phyloP scores from a whole-genome alignment of 2,888 invertebrate species.

The Synanthedon andrenaeformis region DNA sequence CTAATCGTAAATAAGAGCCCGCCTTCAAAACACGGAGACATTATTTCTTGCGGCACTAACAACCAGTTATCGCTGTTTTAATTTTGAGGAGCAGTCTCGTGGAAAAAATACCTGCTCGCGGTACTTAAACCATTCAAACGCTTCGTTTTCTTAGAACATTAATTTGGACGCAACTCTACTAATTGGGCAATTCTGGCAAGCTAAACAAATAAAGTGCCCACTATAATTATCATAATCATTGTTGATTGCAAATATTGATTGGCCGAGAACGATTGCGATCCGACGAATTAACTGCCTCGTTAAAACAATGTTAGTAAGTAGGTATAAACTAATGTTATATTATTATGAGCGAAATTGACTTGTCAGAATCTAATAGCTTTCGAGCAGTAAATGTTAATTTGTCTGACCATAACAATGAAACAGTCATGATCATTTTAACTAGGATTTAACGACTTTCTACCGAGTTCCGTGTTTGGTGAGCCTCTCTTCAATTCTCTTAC shows the following conservation, averaged over 20 bases:
- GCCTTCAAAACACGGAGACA: too few relatives aligned
- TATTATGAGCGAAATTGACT: neutral
- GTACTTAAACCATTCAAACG: neutral
- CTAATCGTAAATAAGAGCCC: too few relatives aligned
- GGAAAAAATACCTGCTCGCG: too few relatives aligned
- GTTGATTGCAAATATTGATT: neutral
- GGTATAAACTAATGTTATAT: too few relatives aligned
- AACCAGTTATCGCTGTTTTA: too few relatives aligned
- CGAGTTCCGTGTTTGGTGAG: neutral
- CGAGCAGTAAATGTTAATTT: neutral
- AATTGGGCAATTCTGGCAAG: slow-evolving; percentile 1
- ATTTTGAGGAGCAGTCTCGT: too few relatives aligned
- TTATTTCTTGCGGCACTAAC: too few relatives aligned
- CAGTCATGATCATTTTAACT: neutral
- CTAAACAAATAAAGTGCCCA: neutral
- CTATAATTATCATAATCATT: neutral
- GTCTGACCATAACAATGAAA: neutral
- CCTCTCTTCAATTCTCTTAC: too few relatives aligned
- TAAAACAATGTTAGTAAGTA: neutral
- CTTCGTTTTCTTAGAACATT: neutral
- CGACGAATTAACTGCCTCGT: neutral
- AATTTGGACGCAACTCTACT: neutral
- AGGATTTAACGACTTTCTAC: neutral
- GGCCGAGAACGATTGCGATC: neutral
- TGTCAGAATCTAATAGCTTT: neutral